Base-by-base conservation (phyloP, 1,140 invertebrate species). In the Danaus plexippus region DNA sequence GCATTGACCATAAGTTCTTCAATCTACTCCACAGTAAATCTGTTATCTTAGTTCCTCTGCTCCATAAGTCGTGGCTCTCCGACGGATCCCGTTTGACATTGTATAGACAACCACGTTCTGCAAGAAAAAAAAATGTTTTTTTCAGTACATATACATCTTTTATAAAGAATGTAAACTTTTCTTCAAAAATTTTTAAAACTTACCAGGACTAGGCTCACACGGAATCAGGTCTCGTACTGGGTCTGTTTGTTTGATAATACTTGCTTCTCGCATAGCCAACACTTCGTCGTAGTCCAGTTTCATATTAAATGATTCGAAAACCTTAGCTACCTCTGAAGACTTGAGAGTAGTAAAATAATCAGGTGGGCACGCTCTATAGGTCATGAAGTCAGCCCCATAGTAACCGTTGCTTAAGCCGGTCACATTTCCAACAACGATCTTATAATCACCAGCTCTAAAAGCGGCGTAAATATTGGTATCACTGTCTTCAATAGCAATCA, bases 401-500 rank as follows among this genome's bases (percentile, higher is more conserved):
- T 83, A 77, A 12, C 66, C 75, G 52, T 81, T 86, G 42, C 57
- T 71, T 15, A 80, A 44, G 8, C 79, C 80, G 22, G 80, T 74
- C 3, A 86, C 71, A 59, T 86, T 86, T 7, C 83, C 83, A 12
- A 86, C 69, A 45, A 86, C 61, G 53, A 86, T 66, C 66, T 86
- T 83, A 32, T 77, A 86, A 66, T 84, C 80, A 6, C 83, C 83
- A 6, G 71, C 64, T 69, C 83, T 74, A 40, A 77, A 86, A 5
- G 83, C 69, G 1, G 73, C 83, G 22, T 82, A 83, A 2, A 63
- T 52, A 57, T 79, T 77, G 8, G 15, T 57, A 9, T 43, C 52
- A 22, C 64, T 68, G 46, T 84, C 77, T 54, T 83, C 74, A 11
- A 84, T 40, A 18, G 73, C 59, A 60, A 84, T 65, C 0, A 96